phyloP scores from a whole-genome alignment of 2,888 invertebrate species.

The Gymnocheta viridis region DNA sequence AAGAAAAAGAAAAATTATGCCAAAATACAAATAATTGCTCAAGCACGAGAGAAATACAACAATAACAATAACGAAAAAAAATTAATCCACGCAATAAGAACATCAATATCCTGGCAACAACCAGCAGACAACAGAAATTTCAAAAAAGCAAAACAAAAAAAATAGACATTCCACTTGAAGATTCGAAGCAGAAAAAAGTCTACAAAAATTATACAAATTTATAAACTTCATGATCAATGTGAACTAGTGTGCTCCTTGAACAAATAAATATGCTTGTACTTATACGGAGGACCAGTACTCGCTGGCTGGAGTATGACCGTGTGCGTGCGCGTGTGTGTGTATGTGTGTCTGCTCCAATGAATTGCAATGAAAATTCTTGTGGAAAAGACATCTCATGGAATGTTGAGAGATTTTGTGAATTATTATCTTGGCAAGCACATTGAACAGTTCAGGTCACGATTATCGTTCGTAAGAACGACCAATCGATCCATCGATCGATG shows the following conservation, averaged over 20 bases:
- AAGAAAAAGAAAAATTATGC: slow-evolving; percentile 43
- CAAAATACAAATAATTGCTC: slow-evolving; percentile 61
- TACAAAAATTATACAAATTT: slow-evolving; percentile 61
- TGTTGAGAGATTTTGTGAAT: slow-evolving; percentile 65
- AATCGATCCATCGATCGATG: slow-evolving; percentile 63
- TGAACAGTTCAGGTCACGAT: slow-evolving; percentile 78
- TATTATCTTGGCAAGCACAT: slow-evolving; percentile 72
- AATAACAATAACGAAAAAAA: slow-evolving; percentile 11
- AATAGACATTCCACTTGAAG: slow-evolving; percentile 44
- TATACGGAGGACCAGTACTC: not conserved
- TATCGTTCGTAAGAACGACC: slow-evolving; percentile 72
- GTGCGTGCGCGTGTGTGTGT: not conserved
- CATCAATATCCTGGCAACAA: slow-evolving; percentile 67
- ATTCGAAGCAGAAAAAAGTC: slow-evolving; percentile 13
- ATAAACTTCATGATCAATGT: slow-evolving; percentile 64
- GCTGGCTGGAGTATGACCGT: not conserved
- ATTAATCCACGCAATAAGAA: slow-evolving; percentile 65
- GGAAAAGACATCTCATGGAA: slow-evolving; percentile 50
- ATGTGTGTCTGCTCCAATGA: slow-evolving; percentile 18
- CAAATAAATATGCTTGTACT: slow-evolving; percentile 13
- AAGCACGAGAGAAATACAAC: slow-evolving; percentile 9
- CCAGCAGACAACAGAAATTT: slow-evolving; percentile 11
- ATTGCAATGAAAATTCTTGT: slow-evolving; percentile 39
- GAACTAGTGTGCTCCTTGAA: slow-evolving; percentile 43
- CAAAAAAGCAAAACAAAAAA: slow-evolving; percentile 7